Evolutionary conservation across 2,797 vertebrate genomes (phyloP).

Genomic region (Hypotaenidia okinawae): DNA sequence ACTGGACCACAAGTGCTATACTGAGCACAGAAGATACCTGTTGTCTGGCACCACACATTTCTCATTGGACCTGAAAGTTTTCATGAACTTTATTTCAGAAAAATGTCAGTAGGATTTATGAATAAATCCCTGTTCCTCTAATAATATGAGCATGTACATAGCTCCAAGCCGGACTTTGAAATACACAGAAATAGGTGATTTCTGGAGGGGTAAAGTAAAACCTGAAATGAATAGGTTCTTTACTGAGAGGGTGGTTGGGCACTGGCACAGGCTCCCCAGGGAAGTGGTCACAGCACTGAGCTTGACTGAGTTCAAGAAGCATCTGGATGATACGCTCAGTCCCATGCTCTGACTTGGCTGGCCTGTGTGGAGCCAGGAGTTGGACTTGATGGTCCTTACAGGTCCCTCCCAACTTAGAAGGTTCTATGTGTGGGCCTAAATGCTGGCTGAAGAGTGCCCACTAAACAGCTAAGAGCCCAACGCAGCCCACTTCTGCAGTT

Average conservation of each 20-base stretch:
- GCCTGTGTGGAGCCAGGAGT: too few relatives aligned
- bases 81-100: not conserved
- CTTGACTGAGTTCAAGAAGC: too few relatives aligned
- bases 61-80: not conserved
- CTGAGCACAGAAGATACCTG: not conserved
- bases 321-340: too few relatives aligned
- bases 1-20: not conserved
- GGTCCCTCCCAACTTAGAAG: too few relatives aligned
- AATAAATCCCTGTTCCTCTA: not conserved
- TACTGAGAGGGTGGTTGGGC: too few relatives aligned
- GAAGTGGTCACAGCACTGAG: too few relatives aligned
- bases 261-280: too few relatives aligned
- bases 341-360: too few relatives aligned
- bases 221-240: not conserved
- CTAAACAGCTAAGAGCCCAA: not conserved
- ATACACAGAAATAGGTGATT: not conserved
- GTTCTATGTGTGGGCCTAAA: not conserved
- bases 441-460: not conserved
- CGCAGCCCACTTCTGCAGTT: not conserved
- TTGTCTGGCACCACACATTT: not conserved
- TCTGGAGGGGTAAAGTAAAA: not conserved
- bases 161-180: not conserved
- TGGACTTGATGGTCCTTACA: too few relatives aligned
- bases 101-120: not conserved
- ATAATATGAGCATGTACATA: not conserved